Percentiles rank a stretch among this genome's conserved stretches.
Evolutionary conservation across 1,140 invertebrate species (phyloP).

Genomic region (Bombus terrestris): DNA sequence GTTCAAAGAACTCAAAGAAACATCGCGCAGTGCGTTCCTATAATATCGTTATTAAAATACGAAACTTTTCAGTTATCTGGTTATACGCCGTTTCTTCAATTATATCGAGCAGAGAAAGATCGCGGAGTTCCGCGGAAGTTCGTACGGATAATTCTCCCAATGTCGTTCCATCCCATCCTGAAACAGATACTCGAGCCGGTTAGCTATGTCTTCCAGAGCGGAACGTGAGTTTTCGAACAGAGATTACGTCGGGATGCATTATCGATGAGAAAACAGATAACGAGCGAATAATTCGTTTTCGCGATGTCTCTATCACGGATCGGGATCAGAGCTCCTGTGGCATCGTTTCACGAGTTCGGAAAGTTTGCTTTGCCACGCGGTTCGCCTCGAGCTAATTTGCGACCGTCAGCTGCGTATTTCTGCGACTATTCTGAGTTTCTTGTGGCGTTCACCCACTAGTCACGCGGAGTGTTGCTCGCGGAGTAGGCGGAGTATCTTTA

Average conservation of each 20-base stretch:
- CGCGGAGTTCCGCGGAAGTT: neutral
- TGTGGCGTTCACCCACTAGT: conserved; percentile 46
- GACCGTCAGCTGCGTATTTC: conserved; percentile 65
- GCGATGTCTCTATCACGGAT: conserved; percentile 52
- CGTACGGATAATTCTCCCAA: neutral
- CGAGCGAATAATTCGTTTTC: conserved; percentile 42
- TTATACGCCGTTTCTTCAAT: conserved; percentile 18
- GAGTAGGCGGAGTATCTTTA: conserved; percentile 11
- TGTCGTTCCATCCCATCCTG: neutral
- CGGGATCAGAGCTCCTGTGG: conserved; percentile 28
- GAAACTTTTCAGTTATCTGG: neutral
- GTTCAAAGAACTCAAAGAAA: neutral
- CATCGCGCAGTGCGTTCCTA: neutral
- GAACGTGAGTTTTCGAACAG: conserved; percentile 22
- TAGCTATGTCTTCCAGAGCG: neutral
- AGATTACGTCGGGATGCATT: conserved; percentile 1
- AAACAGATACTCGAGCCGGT: neutral
- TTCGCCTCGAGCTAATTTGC: conserved; percentile 66
- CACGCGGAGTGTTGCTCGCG: neutral
- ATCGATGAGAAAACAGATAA: conserved; percentile 43
- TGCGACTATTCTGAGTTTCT: conserved; percentile 65
- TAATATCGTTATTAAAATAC: conserved; percentile 11
- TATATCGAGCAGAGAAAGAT: neutral
- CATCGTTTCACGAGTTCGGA: conserved; percentile 49
- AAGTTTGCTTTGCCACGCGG: conserved; percentile 57